Conservation (phyloP, 2,113 vertebrate species). For the Phycodurus eques region DNA sequence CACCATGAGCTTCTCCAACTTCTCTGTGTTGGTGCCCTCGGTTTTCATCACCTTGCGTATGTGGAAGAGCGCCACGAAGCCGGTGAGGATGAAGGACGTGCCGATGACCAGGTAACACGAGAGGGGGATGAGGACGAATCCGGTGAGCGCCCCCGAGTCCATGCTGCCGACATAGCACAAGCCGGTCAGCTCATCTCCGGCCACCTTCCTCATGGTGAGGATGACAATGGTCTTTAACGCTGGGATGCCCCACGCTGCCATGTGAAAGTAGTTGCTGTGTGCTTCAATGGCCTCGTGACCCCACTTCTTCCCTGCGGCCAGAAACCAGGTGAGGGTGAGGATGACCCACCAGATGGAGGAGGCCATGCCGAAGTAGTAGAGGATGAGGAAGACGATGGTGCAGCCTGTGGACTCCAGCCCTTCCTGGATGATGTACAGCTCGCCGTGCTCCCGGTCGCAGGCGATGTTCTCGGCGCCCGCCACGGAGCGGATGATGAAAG, state of each 20-base stretch:
- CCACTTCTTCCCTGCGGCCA: slow-evolving; percentile 97
- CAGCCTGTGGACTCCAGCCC: slow-evolving; percentile 94
- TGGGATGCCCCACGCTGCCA: slow-evolving; percentile 93
- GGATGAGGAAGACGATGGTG: slow-evolving; percentile 94
- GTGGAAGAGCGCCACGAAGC: slow-evolving; percentile 96
- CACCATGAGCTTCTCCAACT: slow-evolving; percentile 98
- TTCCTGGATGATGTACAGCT: slow-evolving; percentile 93
- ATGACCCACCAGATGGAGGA: slow-evolving; percentile 98
- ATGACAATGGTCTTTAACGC: slow-evolving; percentile 94
- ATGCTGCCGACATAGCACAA: slow-evolving; percentile 94
- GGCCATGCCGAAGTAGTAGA: slow-evolving; percentile 98
- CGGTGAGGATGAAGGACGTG: slow-evolving; percentile 94
- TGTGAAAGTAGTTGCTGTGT: slow-evolving; percentile 97
- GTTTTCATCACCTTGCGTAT: slow-evolving; percentile 98
- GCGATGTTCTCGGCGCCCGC: slow-evolving; percentile 92
- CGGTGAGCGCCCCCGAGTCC: slow-evolving; percentile 83
- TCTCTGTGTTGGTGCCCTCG: slow-evolving; percentile 93
- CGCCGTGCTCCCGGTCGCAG: slow-evolving; percentile 88
- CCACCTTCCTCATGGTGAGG: slow-evolving; percentile 95
- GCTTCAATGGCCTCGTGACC: slow-evolving; percentile 97
- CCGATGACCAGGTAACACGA: slow-evolving; percentile 92
- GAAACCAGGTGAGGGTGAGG: slow-evolving; percentile 96
- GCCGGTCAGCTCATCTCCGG: slow-evolving; percentile 92
- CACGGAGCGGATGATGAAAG: slow-evolving; percentile 92
- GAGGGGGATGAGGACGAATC: slow-evolving; percentile 90